Evolutionary conservation across 2,888 invertebrate species (phyloP).

Genomic region (Archaeoteleia sp.): DNA sequence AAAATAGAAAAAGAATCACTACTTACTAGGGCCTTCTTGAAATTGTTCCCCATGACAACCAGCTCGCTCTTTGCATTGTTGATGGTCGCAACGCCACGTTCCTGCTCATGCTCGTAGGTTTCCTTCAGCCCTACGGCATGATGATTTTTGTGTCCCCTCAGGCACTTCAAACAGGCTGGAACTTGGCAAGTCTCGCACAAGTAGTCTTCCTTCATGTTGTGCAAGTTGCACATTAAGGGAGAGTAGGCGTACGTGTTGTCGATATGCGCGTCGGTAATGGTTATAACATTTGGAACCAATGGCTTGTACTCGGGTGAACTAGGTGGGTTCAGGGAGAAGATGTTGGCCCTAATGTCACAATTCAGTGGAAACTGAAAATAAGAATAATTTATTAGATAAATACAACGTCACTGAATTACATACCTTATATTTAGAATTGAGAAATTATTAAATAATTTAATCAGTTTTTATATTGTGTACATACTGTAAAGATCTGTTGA

Average conservation of each 20-base stretch:
- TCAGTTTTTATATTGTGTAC: too few species aligned
- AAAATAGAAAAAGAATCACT: too few species aligned
- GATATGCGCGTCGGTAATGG: slow-evolving; percentile 26
- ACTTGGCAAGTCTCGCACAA: slow-evolving; percentile 37
- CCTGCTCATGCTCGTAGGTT: slow-evolving; percentile 38
- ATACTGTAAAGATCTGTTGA: too few species aligned
- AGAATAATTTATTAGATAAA: slow-evolving; percentile 6
- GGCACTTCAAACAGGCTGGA: slow-evolving; percentile 35
- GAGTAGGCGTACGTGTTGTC: slow-evolving; percentile 36
- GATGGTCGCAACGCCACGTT: slow-evolving; percentile 44
- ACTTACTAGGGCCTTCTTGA: slow-evolving; percentile 46
- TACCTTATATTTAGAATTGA: too few species aligned
- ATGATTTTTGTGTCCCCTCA: slow-evolving; percentile 40
- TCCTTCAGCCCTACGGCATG: slow-evolving; percentile 42
- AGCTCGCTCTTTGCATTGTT: slow-evolving; percentile 49
- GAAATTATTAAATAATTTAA: too few species aligned
- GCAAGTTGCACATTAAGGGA: slow-evolving; percentile 37
- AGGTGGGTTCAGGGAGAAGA: slow-evolving; percentile 35
- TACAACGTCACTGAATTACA: too few species aligned
- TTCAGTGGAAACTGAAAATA: slow-evolving; percentile 33
- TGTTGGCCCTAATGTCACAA: slow-evolving; percentile 33
- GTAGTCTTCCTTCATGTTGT: slow-evolving; percentile 34
- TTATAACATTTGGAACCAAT: slow-evolving; percentile 15
- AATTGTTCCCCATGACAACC: slow-evolving; percentile 43
- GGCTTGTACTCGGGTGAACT: slow-evolving; percentile 19